Base-by-base conservation (phyloP, 1,140 invertebrate genomes). In the Latrodectus geometricus region DNA sequence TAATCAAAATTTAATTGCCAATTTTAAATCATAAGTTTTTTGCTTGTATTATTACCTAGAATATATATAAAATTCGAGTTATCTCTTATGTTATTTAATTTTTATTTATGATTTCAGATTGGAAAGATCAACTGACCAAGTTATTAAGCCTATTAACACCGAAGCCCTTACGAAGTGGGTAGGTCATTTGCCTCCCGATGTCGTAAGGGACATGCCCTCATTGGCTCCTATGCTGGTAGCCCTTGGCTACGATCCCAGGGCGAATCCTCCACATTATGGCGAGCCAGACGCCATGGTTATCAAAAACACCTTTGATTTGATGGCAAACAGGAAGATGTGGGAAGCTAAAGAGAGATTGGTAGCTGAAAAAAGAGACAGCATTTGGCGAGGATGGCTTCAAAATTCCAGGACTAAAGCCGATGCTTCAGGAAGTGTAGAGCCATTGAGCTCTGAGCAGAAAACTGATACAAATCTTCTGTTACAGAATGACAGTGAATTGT, bases 151-250 rank as follows among this genome's bases (percentile, higher is more conserved):
- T 11, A 95, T 99, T n/a, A 99, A 99, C 92, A 92, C 97, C 86
- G 97, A 99, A 92, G 98, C 98, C 9, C 92, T 99, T 72, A 95
- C 95, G 88, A 98, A 98, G 92, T 99, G 98, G 98, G 97, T 98
- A 50, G 97, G 96, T 56, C 93, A 95, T 88, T 95, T 99, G 90
- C 97, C 97, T 35, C 93, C 94, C 5, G 97, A 99, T 91, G 97
- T 98, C 35, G 93, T 97, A 54, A 92, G 93, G 87, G 96, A 98
- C 90, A 97, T 98, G 96, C 94, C 95, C 2, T 94, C 95, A 87
- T 94, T 98, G 88, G 97, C 97, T 77, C 97, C 97, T 65, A 98
- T 98, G 97, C 93, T 97, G 70, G 94, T 94, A 23, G 94, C 89
- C 72, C 93, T 99, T 73, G 97, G 97, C 76, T 99, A 99, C 92